These are phyloP conservation scores for Ceraclea dissimilis DNA, from an alignment of 2,888 invertebrate species.

Conservation along the genomic window DNA sequence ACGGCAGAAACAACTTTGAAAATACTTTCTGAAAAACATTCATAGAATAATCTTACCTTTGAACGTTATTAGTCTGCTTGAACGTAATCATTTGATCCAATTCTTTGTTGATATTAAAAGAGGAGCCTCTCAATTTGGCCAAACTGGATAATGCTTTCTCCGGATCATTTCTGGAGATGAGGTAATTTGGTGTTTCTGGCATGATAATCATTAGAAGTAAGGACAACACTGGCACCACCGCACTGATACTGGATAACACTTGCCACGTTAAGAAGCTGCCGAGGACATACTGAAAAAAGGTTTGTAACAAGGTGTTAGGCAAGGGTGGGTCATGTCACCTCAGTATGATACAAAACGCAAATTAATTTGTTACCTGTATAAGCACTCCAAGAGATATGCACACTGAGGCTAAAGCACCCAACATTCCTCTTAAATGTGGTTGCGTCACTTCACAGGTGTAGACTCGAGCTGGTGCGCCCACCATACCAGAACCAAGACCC, in stretches of 20 bases:
- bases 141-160: conserved; percentile 54
- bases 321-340: background rate
- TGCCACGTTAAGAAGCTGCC: conserved; percentile 58
- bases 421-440: conserved; percentile 66
- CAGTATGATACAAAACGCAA: no score
- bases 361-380: conserved; percentile 40
- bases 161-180: conserved; percentile 52
- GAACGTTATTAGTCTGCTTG: conserved; percentile 55
- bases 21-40: no score
- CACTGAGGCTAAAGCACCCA: conserved; percentile 63
- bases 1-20: no score
- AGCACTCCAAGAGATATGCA: conserved; percentile 66
- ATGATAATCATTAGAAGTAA: conserved; percentile 53
- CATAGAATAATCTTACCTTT: conserved; percentile 37
- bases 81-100: conserved; percentile 53
- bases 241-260: conserved; percentile 54
- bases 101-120: conserved; percentile 55
- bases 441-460: conserved; percentile 67
- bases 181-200: conserved; percentile 67
- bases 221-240: conserved; percentile 52
- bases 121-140: conserved; percentile 51
- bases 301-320: no score
- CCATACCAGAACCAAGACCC: conserved; percentile 66
- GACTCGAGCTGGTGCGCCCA: conserved; percentile 61
- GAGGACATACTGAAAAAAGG: conserved; percentile 47